phyloP scores from a whole-genome alignment of 2,888 invertebrate genomes.

The Parasteatoda lunata region DNA sequence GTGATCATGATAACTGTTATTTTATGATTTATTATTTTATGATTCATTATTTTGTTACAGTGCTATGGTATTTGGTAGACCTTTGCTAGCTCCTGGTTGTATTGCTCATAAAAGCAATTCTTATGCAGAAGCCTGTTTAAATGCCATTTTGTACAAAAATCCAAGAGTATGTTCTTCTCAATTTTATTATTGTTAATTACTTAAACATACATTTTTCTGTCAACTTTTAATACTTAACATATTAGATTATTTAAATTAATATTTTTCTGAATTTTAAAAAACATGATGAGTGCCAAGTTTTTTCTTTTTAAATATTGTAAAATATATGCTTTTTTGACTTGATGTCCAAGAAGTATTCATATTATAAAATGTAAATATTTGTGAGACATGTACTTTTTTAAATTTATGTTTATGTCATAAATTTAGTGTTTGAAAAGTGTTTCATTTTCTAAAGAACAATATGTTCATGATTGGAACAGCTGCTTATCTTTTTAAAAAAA shows the following conservation, averaged over 20 bases:
- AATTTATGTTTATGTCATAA: no score
- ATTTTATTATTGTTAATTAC: background rate
- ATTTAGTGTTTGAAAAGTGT: no score
- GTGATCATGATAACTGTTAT: no score
- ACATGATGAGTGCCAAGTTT: background rate
- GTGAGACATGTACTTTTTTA: no score
- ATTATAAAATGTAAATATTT: background rate
- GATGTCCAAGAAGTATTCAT: background rate
- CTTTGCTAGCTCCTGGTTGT: slow-evolving; percentile 71
- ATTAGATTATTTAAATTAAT: no score
- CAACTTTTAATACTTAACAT: no score
- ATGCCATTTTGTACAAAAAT: slow-evolving; percentile 71
- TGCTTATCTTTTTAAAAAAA: no score
- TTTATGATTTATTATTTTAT: no score
- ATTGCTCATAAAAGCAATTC: slow-evolving; percentile 71
- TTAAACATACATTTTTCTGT: background rate
- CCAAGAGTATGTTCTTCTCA: slow-evolving; percentile 70
- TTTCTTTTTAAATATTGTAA: background rate
- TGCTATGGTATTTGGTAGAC: slow-evolving; percentile 48
- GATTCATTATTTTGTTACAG: slow-evolving; percentile 2
- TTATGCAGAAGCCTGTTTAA: slow-evolving; percentile 70
- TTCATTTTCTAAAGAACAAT: no score
- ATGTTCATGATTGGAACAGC: no score
- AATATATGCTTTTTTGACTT: background rate
- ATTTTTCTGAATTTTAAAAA: no score